These are phyloP conservation scores for Charina bottae DNA, from an alignment of 2,113 vertebrate species.

Conservation along the genomic window DNA sequence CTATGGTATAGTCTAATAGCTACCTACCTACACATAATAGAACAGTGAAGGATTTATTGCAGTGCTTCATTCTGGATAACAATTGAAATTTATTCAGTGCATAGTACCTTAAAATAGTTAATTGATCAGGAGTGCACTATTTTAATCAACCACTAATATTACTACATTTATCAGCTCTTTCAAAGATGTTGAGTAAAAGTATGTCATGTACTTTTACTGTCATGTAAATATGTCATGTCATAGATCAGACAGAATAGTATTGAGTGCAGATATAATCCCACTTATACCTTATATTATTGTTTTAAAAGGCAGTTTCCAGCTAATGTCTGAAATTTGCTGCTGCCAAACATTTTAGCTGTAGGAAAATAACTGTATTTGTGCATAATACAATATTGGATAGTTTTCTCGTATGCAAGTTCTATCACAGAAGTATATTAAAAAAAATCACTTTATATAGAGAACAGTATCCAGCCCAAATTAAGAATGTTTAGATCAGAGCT, in stretches of 20 bases:
- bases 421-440: not conserved
- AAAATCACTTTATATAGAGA: not conserved
- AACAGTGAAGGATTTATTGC: too few relatives aligned
- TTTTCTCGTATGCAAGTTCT: not conserved
- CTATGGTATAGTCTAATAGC: too few relatives aligned
- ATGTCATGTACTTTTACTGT: too few relatives aligned
- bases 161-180: not conserved
- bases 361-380: not conserved
- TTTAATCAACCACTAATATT: not conserved
- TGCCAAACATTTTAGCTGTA: not conserved
- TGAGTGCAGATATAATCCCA: not conserved
- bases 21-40: too few relatives aligned
- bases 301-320: not conserved
- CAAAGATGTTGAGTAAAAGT: not conserved
- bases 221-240: not conserved
- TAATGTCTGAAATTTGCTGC: constrained; percentile 9
- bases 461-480: not conserved
- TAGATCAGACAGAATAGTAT: not conserved
- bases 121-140: not conserved
- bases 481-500: not conserved
- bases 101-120: not conserved
- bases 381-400: not conserved
- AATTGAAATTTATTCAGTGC: too few relatives aligned
- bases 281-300: not conserved
- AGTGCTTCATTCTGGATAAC: too few relatives aligned